phyloP scores from a whole-genome alignment of 2,113 vertebrate genomes.

The Crypturellus undulatus region DNA sequence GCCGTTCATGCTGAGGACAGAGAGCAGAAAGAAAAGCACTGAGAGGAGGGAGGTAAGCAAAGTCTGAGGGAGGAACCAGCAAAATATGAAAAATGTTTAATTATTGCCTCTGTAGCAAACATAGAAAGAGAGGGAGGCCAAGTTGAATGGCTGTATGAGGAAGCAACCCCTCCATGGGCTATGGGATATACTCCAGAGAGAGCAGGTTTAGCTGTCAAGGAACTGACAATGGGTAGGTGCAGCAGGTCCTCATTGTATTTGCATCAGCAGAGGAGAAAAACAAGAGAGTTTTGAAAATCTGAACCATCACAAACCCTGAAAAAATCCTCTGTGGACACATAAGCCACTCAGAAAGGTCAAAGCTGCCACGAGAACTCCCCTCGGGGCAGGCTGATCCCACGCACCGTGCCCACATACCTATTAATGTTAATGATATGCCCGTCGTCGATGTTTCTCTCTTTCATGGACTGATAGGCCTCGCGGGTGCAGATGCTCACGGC shows the following conservation, averaged over 20 bases:
- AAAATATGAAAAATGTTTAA: background rate
- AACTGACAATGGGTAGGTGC: background rate
- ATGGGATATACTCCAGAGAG: background rate
- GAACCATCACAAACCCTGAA: background rate
- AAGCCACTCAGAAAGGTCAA: background rate
- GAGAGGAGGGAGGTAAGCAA: background rate
- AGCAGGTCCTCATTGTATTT: background rate
- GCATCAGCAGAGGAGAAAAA: background rate
- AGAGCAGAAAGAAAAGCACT: slow-evolving; percentile 4
- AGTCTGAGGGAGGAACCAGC: accelerated
- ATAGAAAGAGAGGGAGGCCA: background rate
- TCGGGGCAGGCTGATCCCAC: background rate
- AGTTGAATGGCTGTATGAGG: accelerated
- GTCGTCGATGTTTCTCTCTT: slow-evolving; percentile 90
- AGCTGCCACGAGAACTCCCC: background rate
- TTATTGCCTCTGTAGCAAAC: accelerated
- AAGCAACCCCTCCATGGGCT: background rate
- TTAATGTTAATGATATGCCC: slow-evolving; percentile 98
- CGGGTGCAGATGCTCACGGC: slow-evolving; percentile 94
- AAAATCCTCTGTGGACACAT: background rate
- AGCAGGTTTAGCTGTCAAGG: background rate
- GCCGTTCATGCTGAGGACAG: slow-evolving; percentile 87
- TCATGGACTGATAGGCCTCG: slow-evolving; percentile 96
- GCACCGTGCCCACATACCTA: slow-evolving; percentile 75
- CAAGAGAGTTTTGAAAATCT: background rate